Percentiles rank a stretch among this genome's conserved stretches.
Conservation (phyloP, 2,113 vertebrate species). For the Paraplagusia blochii region DNA sequence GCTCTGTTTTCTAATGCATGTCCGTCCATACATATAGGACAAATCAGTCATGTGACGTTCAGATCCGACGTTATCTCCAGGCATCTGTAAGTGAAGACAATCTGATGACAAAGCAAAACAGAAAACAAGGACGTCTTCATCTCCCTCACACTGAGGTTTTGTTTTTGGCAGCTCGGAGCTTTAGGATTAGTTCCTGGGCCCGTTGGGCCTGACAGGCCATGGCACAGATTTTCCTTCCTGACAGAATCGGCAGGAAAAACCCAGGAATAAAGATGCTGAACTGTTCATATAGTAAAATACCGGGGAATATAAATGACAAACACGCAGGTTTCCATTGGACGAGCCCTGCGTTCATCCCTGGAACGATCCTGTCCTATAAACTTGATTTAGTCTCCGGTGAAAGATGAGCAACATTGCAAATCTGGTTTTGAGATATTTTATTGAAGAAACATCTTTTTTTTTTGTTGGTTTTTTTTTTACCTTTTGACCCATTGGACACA, state of each 20-base stretch:
- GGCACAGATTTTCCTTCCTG: conserved; percentile 51
- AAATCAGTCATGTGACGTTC: conserved; percentile 32
- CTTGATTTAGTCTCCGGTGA: conserved; percentile 21
- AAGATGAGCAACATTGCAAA: conserved; percentile 25
- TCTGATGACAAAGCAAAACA: conserved; percentile 67
- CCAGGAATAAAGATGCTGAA: no score
- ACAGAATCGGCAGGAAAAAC: no score
- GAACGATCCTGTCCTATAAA: conserved; percentile 2
- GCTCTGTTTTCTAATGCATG: conserved; percentile 36
- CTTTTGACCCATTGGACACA: conserved; percentile 69
- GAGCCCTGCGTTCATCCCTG: background rate
- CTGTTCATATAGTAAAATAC: no score
- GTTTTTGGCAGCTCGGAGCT: conserved; percentile 62
- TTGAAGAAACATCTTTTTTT: conserved; percentile 67
- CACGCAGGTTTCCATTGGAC: conserved; percentile 28
- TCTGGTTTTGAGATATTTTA: conserved; percentile 68
- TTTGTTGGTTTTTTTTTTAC: conserved; percentile 12
- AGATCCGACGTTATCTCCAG: conserved; percentile 23
- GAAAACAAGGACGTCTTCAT: no score
- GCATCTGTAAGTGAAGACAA: conserved; percentile 44
- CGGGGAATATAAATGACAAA: no score
- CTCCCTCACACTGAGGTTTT: no score
- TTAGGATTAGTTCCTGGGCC: conserved; percentile 55
- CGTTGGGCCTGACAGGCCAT: conserved; percentile 50
- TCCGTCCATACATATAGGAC: conserved; percentile 36